Percentiles rank a stretch among this genome's conserved stretches.
Conservation (phyloP, 2,888 invertebrate genomes). For the Dorcus parallelipipedus region DNA sequence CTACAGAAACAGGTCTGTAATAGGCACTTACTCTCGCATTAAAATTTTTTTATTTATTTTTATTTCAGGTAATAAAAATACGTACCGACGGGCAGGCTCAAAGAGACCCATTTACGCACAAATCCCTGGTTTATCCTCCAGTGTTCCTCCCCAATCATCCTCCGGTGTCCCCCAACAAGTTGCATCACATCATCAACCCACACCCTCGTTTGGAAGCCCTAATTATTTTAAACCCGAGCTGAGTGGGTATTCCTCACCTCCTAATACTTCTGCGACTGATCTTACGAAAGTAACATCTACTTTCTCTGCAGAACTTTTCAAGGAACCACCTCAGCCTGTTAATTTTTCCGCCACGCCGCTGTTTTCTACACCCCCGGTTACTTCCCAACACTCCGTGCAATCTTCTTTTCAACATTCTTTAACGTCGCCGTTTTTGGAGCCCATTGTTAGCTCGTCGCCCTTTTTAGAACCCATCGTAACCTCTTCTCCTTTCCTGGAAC, state of each 20-base stretch:
- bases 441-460: too few relatives aligned
- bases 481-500: background rate
- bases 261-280: background rate
- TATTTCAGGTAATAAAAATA: constrained; percentile 45
- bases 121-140: constrained; percentile 59
- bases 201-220: constrained; percentile 11
- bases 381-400: too few relatives aligned
- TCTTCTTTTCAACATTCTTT: too few relatives aligned
- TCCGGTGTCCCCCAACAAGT: constrained; percentile 13
- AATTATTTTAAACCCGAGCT: constrained; percentile 1
- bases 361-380: too few relatives aligned
- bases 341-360: too few relatives aligned
- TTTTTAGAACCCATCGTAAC: too few relatives aligned
- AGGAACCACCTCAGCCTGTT: too few relatives aligned
- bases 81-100: constrained; percentile 64
- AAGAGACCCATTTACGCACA: constrained; percentile 73
- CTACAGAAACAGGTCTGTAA: background rate
- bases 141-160: constrained; percentile 13
- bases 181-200: constrained; percentile 6
- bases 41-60: background rate
- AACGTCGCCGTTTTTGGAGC: too few relatives aligned
- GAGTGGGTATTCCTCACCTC: too few relatives aligned
- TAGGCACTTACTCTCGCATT: background rate
- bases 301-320: too few relatives aligned
- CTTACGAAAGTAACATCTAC: too few relatives aligned